These are phyloP conservation scores for Pungitius pungitius DNA, from an alignment of 2,113 vertebrate species.

Conservation along the genomic window DNA sequence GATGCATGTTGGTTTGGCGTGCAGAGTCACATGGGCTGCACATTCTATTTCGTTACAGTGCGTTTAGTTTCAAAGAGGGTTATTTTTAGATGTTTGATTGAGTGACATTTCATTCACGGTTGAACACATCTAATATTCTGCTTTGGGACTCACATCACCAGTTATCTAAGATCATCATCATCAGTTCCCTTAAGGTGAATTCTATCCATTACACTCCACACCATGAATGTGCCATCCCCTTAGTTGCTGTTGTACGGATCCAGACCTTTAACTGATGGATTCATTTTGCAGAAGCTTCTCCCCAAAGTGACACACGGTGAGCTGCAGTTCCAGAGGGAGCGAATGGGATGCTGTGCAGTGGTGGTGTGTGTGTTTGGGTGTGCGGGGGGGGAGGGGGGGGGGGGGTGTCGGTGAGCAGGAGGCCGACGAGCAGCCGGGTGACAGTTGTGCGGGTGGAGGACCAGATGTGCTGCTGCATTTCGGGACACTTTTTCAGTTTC, in stretches of 20 bases:
- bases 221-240: background rate
- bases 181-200: background rate
- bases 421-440: background rate
- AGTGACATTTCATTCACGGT: conserved; percentile 1
- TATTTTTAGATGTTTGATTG: background rate
- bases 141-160: background rate
- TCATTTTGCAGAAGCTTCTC: background rate
- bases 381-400: too few species aligned
- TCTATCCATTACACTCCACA: background rate
- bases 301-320: background rate
- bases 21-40: background rate
- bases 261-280: background rate
- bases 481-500: background rate
- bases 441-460: background rate
- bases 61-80: background rate
- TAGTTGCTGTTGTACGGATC: background rate
- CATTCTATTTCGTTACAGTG: background rate
- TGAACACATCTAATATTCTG: background rate
- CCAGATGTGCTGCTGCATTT: background rate
- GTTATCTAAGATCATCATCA: background rate
- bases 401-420: too few species aligned
- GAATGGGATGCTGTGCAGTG: too few species aligned
- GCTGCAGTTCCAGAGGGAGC: too few species aligned
- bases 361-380: too few species aligned
- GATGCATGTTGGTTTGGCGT: conserved; percentile 13